Evolutionary conservation across 2,113 vertebrate species (phyloP).

Genomic region (Cebus imitator): DNA sequence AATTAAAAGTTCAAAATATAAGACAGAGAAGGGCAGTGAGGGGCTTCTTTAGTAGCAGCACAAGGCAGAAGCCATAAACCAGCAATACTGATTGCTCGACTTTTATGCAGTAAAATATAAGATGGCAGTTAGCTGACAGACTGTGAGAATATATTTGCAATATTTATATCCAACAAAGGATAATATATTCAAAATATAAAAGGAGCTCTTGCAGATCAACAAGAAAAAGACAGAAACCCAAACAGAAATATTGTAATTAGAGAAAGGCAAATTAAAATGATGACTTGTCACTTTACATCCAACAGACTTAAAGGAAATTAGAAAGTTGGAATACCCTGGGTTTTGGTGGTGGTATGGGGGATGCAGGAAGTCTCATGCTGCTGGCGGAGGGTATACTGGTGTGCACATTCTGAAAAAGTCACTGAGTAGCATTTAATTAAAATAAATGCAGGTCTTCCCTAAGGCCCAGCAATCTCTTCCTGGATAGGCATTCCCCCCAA

Average conservation of each 20-base stretch:
- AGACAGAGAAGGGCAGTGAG: background rate
- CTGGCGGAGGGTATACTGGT: background rate
- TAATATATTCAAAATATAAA: slow-evolving; percentile 6
- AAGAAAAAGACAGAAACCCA: background rate
- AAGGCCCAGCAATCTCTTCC: background rate
- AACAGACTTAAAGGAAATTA: background rate
- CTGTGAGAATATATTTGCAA: slow-evolving; percentile 13
- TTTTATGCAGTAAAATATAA: background rate
- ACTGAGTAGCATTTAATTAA: background rate
- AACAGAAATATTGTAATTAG: background rate
- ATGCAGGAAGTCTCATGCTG: background rate
- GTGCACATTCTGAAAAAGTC: background rate
- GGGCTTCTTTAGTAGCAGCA: background rate
- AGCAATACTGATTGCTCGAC: background rate
- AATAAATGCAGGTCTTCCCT: background rate
- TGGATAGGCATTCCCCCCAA: background rate
- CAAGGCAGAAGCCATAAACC: background rate
- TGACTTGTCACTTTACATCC: background rate
- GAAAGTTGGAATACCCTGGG: background rate
- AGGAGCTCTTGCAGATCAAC: background rate
- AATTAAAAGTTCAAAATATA: background rate
- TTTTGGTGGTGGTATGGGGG: background rate
- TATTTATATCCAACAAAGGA: background rate
- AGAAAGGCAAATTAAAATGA: background rate
- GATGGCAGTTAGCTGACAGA: slow-evolving; percentile 7